Evolutionary conservation across 2,113 vertebrate species (phyloP).

Genomic region (Oplegnathus fasciatus): DNA sequence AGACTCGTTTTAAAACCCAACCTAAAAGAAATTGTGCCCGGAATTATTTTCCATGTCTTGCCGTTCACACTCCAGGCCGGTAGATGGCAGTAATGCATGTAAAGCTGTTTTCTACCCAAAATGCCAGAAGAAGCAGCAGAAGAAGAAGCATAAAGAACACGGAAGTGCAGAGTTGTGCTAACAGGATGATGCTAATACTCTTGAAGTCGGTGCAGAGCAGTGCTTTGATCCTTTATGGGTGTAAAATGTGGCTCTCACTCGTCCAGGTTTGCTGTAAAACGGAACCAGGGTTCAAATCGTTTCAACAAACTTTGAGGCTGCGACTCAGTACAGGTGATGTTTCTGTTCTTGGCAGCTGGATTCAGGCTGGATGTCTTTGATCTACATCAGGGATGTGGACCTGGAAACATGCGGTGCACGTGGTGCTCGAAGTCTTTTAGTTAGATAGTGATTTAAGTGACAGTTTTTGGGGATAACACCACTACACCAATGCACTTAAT

Average conservation of each 20-base stretch:
- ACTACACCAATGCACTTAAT: neutral
- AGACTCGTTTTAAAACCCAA: neutral
- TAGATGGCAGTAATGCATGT: neutral
- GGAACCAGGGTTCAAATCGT: too few relatives aligned
- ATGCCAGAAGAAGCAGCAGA: neutral
- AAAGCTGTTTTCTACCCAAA: neutral
- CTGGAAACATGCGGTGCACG: neutral
- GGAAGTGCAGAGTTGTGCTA: too few relatives aligned
- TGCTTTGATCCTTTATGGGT: fast-evolving
- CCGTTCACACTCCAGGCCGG: neutral
- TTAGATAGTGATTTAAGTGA: neutral
- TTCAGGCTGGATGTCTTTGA: neutral
- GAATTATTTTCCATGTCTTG: too few relatives aligned
- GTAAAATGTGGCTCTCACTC: neutral
- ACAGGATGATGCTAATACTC: neutral
- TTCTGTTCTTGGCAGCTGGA: too few relatives aligned
- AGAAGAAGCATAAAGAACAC: too few relatives aligned
- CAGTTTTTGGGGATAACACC: too few relatives aligned
- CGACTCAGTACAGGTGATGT: neutral
- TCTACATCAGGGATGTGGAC: neutral
- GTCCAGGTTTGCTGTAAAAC: neutral
- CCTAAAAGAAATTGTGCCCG: too few relatives aligned
- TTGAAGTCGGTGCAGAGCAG: neutral
- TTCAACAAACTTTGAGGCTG: too few relatives aligned
- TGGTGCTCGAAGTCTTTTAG: neutral